Evolutionary conservation across 2,888 invertebrate genomes (phyloP).

Genomic region (Physocephala rufipes): DNA sequence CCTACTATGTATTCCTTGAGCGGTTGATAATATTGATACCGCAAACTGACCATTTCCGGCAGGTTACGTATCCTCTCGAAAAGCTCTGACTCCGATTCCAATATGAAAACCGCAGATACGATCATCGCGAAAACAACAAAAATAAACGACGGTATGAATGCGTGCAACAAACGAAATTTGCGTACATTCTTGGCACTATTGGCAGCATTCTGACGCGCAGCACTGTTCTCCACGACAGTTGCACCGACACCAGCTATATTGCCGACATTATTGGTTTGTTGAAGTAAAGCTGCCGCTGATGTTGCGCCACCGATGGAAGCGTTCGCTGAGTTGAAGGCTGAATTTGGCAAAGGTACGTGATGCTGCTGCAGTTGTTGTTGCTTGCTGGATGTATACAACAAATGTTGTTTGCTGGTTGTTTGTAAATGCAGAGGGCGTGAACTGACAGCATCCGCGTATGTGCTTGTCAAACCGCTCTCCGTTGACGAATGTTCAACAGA

Average conservation of each 20-base stretch:
- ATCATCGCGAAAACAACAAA: slow-evolving; percentile 77
- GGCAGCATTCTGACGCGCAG: slow-evolving; percentile 49
- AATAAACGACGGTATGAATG: slow-evolving; percentile 81
- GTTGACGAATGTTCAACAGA: slow-evolving; percentile 81
- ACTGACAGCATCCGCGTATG: slow-evolving; percentile 52
- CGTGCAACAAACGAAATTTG: slow-evolving; percentile 74
- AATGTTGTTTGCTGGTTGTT: slow-evolving; percentile 50
- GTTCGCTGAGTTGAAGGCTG: slow-evolving; percentile 55
- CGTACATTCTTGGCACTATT: slow-evolving; percentile 64
- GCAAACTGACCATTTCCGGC: slow-evolving; percentile 80
- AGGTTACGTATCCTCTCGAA: slow-evolving; percentile 76
- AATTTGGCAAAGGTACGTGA: slow-evolving; percentile 50
- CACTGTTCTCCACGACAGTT: slow-evolving; percentile 32
- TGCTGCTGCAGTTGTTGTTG: slow-evolving; percentile 46
- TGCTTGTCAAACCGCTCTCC: slow-evolving; percentile 72
- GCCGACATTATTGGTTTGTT: slow-evolving; percentile 32
- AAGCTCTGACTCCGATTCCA: slow-evolving; percentile 81
- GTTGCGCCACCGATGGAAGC: slow-evolving; percentile 46
- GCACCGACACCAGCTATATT: background rate
- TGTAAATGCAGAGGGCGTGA: slow-evolving; percentile 48
- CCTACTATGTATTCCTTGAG: slow-evolving; percentile 72
- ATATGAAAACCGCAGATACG: slow-evolving; percentile 74
- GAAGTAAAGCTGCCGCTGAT: background rate
- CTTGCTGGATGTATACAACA: slow-evolving; percentile 50
- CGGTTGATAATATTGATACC: slow-evolving; percentile 84